Percentiles rank a stretch among this genome's conserved stretches.
phyloP scores from a whole-genome alignment of 2,888 invertebrate species.

The Agonopterix subpropinquella region DNA sequence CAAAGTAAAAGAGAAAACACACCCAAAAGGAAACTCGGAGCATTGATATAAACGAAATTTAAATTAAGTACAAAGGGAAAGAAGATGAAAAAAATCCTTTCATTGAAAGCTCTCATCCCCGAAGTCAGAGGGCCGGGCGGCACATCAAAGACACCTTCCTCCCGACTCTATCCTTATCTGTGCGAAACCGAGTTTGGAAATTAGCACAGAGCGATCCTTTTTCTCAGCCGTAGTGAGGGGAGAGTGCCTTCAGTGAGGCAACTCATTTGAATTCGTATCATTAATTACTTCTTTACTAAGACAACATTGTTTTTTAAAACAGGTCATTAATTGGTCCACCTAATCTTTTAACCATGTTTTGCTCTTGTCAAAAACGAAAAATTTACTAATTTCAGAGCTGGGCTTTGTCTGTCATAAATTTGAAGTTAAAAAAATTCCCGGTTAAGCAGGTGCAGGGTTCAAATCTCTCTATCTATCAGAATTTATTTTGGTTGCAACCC shows the following conservation, averaged over 20 bases:
- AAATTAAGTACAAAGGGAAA: slow-evolving; percentile 76
- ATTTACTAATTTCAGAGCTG: too few relatives aligned
- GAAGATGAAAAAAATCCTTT: slow-evolving; percentile 76
- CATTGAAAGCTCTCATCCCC: slow-evolving; percentile 73
- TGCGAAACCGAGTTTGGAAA: slow-evolving; percentile 70
- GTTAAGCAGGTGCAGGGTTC: too few relatives aligned
- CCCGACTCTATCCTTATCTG: slow-evolving; percentile 67
- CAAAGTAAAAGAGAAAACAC: slow-evolving; percentile 75
- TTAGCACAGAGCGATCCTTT: slow-evolving; percentile 40
- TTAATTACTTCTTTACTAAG: too few relatives aligned
- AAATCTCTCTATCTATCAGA: too few relatives aligned
- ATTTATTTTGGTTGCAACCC: too few relatives aligned
- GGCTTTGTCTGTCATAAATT: too few relatives aligned
- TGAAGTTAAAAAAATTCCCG: too few relatives aligned
- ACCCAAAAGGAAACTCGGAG: slow-evolving; percentile 72
- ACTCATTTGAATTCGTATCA: too few relatives aligned
- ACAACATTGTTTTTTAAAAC: too few relatives aligned
- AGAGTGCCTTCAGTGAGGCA: background rate
- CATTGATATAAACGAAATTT: slow-evolving; percentile 77
- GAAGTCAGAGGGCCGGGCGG: slow-evolving; percentile 69
- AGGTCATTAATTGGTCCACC: too few relatives aligned
- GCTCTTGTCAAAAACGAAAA: too few relatives aligned
- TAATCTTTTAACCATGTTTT: too few relatives aligned
- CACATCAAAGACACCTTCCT: slow-evolving; percentile 69
- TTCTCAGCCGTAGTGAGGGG: background rate